Percentiles rank a stretch among this genome's conserved stretches.
Conservation (phyloP, 2,113 vertebrate species). For the Pelecanus crispus region DNA sequence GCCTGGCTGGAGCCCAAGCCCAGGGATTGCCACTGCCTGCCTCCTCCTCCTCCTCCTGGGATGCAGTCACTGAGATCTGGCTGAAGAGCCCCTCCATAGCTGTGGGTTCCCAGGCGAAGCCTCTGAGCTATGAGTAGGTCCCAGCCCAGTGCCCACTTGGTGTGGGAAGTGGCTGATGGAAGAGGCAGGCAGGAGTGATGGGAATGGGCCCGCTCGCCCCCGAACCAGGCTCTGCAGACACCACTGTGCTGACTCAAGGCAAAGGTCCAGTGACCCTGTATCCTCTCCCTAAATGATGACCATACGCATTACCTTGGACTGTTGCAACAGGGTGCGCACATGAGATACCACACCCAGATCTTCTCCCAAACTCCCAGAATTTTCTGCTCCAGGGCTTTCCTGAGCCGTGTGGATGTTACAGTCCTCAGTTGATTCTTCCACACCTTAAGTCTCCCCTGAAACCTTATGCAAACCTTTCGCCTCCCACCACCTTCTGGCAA, state of each 20-base stretch:
- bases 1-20: accelerated
- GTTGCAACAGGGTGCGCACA: not conserved
- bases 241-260: not conserved
- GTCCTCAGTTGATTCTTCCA: not conserved
- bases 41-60: too few relatives aligned
- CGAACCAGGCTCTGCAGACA: not conserved
- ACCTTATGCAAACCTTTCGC: not conserved
- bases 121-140: not conserved
- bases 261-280: not conserved
- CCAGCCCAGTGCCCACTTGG: accelerated
- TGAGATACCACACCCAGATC: not conserved
- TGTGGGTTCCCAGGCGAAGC: not conserved
- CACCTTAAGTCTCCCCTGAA: not conserved
- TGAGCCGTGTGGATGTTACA: accelerated
- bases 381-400: not conserved
- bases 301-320: accelerated
- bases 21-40: not conserved
- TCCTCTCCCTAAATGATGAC: not conserved
- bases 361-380: not conserved
- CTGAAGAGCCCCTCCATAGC: not conserved
- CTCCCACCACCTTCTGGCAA: not conserved
- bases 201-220: accelerated
- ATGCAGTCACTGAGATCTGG: not conserved
- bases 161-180: not conserved
- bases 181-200: not conserved